phyloP scores from a whole-genome alignment of 1,140 invertebrate species.

The Varroa destructor region DNA sequence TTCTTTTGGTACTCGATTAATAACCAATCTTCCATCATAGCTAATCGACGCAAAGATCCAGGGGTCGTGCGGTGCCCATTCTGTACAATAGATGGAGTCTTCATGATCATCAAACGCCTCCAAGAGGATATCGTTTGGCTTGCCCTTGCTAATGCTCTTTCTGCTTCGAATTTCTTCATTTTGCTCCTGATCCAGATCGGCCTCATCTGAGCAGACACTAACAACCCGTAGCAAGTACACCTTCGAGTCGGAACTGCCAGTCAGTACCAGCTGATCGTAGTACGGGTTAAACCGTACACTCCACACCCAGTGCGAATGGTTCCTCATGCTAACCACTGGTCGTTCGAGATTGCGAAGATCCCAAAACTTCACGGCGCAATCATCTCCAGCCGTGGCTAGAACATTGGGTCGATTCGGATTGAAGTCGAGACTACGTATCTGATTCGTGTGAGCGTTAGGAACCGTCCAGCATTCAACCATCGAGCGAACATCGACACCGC shows the following conservation, averaged over 20 bases:
- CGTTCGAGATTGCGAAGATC: conserved; percentile 67
- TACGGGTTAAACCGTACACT: conserved; percentile 83
- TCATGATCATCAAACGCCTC: conserved; percentile 89
- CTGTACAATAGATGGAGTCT: conserved; percentile 89
- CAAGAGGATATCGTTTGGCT: conserved; percentile 57
- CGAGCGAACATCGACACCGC: conserved; percentile 10
- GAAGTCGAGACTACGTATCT: conserved; percentile 81
- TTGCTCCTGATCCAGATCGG: conserved; percentile 47
- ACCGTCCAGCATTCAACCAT: conserved; percentile 65
- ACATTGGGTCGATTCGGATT: conserved; percentile 93
- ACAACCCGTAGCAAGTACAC: conserved; percentile 72
- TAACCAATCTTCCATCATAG: conserved; percentile 82
- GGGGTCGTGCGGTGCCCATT: conserved; percentile 90
- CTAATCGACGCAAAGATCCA: conserved; percentile 96
- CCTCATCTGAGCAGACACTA: conserved; percentile 70
- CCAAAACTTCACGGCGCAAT: conserved; percentile 88
- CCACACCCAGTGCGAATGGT: conserved; percentile 97
- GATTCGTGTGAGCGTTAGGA: conserved; percentile 69
- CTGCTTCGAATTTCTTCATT: conserved; percentile 45
- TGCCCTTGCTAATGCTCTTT: conserved; percentile 36
- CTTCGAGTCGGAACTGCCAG: conserved; percentile 81
- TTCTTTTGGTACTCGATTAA: conserved; percentile 77
- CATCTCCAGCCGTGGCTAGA: conserved; percentile 82
- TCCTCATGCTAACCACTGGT: conserved; percentile 62
- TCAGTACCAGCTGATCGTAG: conserved; percentile 89